Evolutionary conservation across 2,797 vertebrate species (phyloP).

Genomic region (Anguilla obscura): DNA sequence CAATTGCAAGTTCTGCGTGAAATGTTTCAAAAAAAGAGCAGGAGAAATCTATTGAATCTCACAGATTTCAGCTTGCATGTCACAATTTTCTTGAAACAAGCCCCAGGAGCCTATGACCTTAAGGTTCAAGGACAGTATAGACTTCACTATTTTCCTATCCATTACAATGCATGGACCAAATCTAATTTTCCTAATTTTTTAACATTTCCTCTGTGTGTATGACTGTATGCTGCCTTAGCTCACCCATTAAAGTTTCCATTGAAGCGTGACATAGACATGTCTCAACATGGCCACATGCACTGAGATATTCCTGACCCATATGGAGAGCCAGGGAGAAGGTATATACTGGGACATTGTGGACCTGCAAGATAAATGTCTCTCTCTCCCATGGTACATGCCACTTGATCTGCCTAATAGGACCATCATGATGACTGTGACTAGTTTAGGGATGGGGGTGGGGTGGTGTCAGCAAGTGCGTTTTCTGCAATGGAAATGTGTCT

Average conservation of each 20-base stretch:
- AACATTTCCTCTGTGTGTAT: background rate
- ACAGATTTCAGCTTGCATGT: too few species aligned
- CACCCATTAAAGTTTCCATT: background rate
- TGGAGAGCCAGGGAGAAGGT: background rate
- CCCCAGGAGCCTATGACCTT: too few species aligned
- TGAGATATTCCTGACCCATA: constrained; percentile 2
- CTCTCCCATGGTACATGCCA: background rate
- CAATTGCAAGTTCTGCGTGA: too few species aligned
- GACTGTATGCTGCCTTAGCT: constrained; percentile 4
- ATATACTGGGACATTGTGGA: background rate
- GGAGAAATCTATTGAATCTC: background rate
- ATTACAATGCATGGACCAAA: background rate
- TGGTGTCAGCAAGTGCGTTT: constrained; percentile 33
- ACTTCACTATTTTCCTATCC: background rate
- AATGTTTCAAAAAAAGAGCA: too few species aligned
- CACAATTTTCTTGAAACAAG: too few species aligned
- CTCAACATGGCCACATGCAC: background rate
- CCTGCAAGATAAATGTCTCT: constrained; percentile 14
- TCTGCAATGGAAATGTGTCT: constrained; percentile 35
- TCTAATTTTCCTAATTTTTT: constrained; percentile 10
- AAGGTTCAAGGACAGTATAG: too few species aligned
- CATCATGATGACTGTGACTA: constrained; percentile 23
- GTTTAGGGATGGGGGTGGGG: constrained; percentile 34
- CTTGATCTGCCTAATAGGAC: constrained; percentile 9
- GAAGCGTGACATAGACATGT: background rate